Conservation (phyloP, 2,113 vertebrate genomes). For the Melanerpes formicivorus region DNA sequence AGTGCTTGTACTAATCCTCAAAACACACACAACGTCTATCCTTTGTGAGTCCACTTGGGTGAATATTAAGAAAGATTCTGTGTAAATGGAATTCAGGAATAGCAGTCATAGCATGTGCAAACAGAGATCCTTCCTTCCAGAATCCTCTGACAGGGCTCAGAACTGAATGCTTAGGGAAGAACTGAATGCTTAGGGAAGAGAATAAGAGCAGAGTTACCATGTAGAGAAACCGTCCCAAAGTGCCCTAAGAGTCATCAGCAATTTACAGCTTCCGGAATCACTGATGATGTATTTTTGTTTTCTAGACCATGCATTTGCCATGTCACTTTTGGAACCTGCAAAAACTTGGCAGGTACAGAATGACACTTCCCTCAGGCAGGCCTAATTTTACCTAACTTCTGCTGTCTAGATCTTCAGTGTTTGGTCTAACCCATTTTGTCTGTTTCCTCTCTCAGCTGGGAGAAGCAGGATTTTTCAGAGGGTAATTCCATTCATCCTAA, state of each 20-base stretch:
- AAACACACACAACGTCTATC: background rate
- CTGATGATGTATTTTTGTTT: background rate
- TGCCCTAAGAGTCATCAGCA: background rate
- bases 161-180: background rate
- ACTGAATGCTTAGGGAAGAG: background rate
- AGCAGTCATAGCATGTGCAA: background rate
- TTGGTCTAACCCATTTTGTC: background rate
- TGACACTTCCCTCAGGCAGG: background rate
- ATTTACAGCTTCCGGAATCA: background rate
- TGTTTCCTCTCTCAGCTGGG: background rate
- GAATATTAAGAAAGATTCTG: background rate
- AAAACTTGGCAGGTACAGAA: background rate
- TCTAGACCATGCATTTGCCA: background rate
- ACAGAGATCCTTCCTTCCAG: background rate
- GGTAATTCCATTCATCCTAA: background rate
- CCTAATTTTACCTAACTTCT: background rate
- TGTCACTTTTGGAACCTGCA: background rate
- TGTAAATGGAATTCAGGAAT: background rate
- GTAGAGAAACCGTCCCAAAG: background rate
- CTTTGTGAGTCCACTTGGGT: background rate
- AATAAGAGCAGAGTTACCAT: background rate
- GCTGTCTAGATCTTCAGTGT: background rate
- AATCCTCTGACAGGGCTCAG: background rate
- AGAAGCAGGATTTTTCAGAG: background rate
- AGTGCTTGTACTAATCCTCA: background rate